Percentiles rank a stretch among this genome's conserved stretches.
phyloP scores from a whole-genome alignment of 2,888 invertebrate species.

The Macropis europaea region DNA sequence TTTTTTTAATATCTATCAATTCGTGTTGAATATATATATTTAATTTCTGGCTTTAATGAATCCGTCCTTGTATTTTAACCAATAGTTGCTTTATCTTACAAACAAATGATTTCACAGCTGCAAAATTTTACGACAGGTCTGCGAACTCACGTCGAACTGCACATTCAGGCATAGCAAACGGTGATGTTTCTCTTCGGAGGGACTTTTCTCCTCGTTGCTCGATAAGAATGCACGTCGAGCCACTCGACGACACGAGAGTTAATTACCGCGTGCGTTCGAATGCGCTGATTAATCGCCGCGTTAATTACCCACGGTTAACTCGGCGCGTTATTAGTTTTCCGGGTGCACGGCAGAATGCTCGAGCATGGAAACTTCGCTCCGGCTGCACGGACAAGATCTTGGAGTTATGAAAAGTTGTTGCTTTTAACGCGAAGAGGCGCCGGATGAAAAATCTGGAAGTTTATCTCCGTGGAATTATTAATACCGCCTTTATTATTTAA shows the following conservation, averaged over 20 bases:
- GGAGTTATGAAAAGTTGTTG: neutral
- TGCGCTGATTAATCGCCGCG: constrained; percentile 53
- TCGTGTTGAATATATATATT: too few relatives aligned
- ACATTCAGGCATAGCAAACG: too few relatives aligned
- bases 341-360: constrained; percentile 17
- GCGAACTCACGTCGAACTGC: too few relatives aligned
- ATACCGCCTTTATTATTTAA: constrained; percentile 3
- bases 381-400: constrained; percentile 38
- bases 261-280: constrained; percentile 42
- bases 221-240: constrained; percentile 5
- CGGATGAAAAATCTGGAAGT: constrained; percentile 24
- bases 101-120: too few relatives aligned
- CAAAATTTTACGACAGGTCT: too few relatives aligned
- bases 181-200: too few relatives aligned
- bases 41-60: too few relatives aligned
- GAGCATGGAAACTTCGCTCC: constrained; percentile 23
- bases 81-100: too few relatives aligned
- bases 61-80: too few relatives aligned
- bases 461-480: constrained; percentile 9
- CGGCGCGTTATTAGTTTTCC: constrained; percentile 33
- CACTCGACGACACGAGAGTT: constrained; percentile 6
- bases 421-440: neutral
- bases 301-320: constrained; percentile 52
- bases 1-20: too few relatives aligned
- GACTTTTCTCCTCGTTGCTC: too few relatives aligned